phyloP scores from a whole-genome alignment of 1,140 invertebrate species.

The Orchesella cincta region DNA sequence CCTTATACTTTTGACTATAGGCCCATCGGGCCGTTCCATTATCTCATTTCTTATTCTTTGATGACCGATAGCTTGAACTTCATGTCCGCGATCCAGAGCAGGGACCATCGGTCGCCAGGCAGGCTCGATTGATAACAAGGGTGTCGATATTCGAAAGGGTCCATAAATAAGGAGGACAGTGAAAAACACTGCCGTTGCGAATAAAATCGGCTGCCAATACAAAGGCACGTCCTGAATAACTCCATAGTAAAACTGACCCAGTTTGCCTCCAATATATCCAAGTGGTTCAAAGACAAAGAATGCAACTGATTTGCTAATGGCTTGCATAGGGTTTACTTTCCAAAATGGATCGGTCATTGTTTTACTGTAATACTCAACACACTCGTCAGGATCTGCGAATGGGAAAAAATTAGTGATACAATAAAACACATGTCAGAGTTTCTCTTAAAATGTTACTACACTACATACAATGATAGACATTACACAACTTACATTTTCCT shows the following conservation, averaged over 20 bases:
- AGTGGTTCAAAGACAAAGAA: constrained; percentile 36
- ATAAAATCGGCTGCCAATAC: constrained; percentile 16
- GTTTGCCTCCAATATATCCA: constrained; percentile 37
- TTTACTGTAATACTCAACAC: constrained; percentile 35
- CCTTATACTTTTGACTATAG: constrained; percentile 9
- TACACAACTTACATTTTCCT: constrained; percentile 32
- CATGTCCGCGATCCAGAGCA: not conserved
- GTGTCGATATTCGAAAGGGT: constrained; percentile 23
- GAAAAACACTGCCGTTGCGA: constrained; percentile 27
- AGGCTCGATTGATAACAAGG: constrained; percentile 36
- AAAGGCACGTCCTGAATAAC: not conserved
- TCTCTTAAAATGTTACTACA: not conserved
- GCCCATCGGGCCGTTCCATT: constrained; percentile 15
- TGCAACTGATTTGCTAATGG: constrained; percentile 33
- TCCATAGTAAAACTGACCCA: constrained; percentile 38
- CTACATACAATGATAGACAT: not conserved
- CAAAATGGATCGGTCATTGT: constrained; percentile 43
- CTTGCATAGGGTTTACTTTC: constrained; percentile 39
- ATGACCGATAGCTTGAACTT: not conserved
- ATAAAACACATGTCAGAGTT: not conserved
- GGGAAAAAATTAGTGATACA: not conserved
- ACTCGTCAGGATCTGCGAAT: constrained; percentile 40
- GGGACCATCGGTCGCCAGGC: not conserved
- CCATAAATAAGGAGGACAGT: constrained; percentile 17
- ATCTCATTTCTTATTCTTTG: constrained; percentile 2